Conservation (phyloP, 2,113 vertebrate genomes). For the Nesoenas mayeri region DNA sequence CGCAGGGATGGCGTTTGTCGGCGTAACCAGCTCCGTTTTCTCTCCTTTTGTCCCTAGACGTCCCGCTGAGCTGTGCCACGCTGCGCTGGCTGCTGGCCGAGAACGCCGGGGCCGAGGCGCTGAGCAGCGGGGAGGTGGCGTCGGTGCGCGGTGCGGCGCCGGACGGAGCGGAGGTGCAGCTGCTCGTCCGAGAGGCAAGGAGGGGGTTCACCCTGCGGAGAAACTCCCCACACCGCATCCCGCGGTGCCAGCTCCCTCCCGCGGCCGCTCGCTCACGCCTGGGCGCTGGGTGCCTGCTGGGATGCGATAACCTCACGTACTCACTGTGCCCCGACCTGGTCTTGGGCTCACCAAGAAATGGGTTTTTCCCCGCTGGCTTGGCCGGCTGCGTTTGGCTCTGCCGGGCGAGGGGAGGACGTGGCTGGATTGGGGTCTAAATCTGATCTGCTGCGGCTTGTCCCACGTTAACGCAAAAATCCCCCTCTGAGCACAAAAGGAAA, state of each 20-base stretch:
- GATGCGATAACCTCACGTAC: fast-evolving
- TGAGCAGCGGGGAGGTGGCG: constrained; percentile 24
- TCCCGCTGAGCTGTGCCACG: constrained; percentile 66
- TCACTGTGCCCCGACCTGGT: fast-evolving
- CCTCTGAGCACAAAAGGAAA: not conserved
- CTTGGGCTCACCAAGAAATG: not conserved
- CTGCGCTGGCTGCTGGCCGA: constrained; percentile 86
- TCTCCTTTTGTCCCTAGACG: constrained; percentile 45
- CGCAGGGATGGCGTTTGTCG: fast-evolving
- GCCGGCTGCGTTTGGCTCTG: not conserved
- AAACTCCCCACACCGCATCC: fast-evolving
- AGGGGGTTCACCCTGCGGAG: not conserved
- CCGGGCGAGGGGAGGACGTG: fast-evolving
- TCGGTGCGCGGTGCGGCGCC: constrained; percentile 74
- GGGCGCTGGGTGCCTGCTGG: not conserved
- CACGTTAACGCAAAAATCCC: not conserved
- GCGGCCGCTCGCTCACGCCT: not conserved
- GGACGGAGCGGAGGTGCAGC: constrained; percentile 73
- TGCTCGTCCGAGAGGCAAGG: constrained; percentile 84
- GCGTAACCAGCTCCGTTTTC: not conserved
- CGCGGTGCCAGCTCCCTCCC: fast-evolving
- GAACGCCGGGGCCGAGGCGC: constrained; percentile 26
- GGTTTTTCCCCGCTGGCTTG: not conserved
- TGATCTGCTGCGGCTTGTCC: not conserved
- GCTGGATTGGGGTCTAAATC: not conserved